phyloP scores from a whole-genome alignment of 2,888 invertebrate genomes.

The Ametastegia equiseti region DNA sequence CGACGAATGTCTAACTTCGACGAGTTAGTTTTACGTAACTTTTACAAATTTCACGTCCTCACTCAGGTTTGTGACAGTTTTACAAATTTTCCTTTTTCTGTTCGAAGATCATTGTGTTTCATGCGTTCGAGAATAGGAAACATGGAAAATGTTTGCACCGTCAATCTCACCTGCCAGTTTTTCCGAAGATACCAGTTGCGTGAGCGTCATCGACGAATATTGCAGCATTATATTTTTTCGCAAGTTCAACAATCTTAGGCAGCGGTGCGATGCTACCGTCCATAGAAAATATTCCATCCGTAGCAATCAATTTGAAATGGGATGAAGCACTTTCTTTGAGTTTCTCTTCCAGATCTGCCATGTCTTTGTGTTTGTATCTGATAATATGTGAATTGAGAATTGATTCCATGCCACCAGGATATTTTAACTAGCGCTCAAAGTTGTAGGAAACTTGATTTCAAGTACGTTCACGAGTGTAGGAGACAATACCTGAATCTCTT shows the following conservation, averaged over 20 bases:
- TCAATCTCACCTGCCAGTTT: slow-evolving; percentile 86
- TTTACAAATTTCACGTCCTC: no score
- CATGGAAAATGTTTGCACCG: no score
- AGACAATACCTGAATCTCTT: slow-evolving; percentile 81
- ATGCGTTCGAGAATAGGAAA: no score
- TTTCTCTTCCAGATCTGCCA: slow-evolving; percentile 87
- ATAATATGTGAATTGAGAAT: background rate
- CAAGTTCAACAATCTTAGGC: slow-evolving; percentile 84
- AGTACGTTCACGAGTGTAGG: background rate
- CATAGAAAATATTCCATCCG: slow-evolving; percentile 97
- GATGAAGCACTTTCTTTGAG: slow-evolving; percentile 82
- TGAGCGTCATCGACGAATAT: slow-evolving; percentile 94
- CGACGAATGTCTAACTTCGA: no score
- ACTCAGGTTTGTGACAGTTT: no score
- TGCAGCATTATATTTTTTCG: slow-evolving; percentile 87
- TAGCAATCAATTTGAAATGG: slow-evolving; percentile 88
- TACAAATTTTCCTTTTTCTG: no score
- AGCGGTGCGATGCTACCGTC: slow-evolving; percentile 93
- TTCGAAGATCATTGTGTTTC: no score
- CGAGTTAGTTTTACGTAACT: no score
- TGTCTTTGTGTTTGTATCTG: slow-evolving; percentile 88
- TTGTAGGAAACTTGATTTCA: background rate
- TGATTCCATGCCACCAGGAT: background rate
- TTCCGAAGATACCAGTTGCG: slow-evolving; percentile 94
- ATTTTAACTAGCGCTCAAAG: background rate